Percentiles rank a stretch among this genome's conserved stretches.
phyloP scores from a whole-genome alignment of 2,797 vertebrate genomes.

The Mormyrops attenuatus region DNA sequence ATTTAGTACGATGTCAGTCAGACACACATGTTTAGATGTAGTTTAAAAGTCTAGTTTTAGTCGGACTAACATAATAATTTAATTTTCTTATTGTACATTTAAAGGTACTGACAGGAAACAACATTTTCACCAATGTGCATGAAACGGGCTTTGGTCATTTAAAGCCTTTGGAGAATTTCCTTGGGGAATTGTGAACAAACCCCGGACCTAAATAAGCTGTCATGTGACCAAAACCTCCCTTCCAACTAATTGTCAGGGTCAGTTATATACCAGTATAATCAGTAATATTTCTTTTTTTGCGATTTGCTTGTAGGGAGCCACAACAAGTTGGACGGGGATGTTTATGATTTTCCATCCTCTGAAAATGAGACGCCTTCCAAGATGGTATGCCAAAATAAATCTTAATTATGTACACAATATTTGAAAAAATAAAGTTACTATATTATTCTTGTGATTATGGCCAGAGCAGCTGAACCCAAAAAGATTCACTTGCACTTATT shows the following conservation, averaged over 20 bases:
- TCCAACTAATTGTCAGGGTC: background rate
- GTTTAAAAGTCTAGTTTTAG: background rate
- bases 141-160: background rate
- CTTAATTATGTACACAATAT: background rate
- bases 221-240: background rate
- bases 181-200: background rate
- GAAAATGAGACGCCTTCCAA: constrained; percentile 18
- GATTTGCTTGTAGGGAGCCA: background rate
- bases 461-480: background rate
- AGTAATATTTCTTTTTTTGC: background rate
- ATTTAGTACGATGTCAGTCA: no score
- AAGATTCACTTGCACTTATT: background rate
- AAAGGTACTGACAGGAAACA: background rate
- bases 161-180: background rate
- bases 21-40: background rate
- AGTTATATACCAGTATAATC: background rate
- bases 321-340: constrained; percentile 24
- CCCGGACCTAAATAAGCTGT: background rate
- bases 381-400: constrained; percentile 27
- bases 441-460: background rate
- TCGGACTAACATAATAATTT: background rate
- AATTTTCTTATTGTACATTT: background rate
- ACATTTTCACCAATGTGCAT: background rate
- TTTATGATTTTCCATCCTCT: constrained; percentile 41
- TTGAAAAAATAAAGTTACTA: background rate